Conservation (phyloP, 2,888 invertebrate species). For the Sarcophaga carnaria region DNA sequence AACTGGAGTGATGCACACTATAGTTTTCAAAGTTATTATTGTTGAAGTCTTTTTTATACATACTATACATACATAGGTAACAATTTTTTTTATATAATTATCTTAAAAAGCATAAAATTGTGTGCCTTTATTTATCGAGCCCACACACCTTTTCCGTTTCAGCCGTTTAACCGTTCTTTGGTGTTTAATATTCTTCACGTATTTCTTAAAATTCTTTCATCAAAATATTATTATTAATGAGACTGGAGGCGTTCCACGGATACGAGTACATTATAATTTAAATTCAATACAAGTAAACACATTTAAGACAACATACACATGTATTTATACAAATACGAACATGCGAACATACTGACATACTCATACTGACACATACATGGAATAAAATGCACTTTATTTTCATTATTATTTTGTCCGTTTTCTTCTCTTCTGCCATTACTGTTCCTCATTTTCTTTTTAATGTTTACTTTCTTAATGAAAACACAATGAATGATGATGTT, state of each 20-base stretch:
- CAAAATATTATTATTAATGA: conserved; percentile 58
- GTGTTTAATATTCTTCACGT: conserved; percentile 52
- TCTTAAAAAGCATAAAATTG: too few species aligned
- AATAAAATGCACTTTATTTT: conserved; percentile 6
- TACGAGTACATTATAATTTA: conserved; percentile 12
- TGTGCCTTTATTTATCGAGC: background rate
- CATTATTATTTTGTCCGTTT: background rate
- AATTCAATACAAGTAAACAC: conserved; percentile 34
- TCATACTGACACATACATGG: too few species aligned
- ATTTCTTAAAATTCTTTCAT: conserved; percentile 50
- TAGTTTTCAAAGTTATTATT: too few species aligned
- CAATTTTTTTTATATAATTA: too few species aligned
- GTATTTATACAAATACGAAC: background rate
- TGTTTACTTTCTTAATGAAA: conserved; percentile 5
- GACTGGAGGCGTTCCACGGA: conserved; percentile 22
- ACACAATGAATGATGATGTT: background rate
- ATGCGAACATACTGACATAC: too few species aligned
- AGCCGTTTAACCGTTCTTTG: background rate
- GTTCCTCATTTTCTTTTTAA: background rate
- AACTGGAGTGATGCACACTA: too few species aligned
- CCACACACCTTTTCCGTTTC: conserved; percentile 16
- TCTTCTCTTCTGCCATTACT: too few species aligned
- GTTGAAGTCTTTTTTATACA: too few species aligned
- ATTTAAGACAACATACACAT: background rate
- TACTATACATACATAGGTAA: too few species aligned